A percentile compares a stretch with the other conserved stretches of the same genome.
Evolutionary conservation across 35 echinoderm and acorn worm species (phyloP).

Genomic region (Ophioderma brevispina): DNA sequence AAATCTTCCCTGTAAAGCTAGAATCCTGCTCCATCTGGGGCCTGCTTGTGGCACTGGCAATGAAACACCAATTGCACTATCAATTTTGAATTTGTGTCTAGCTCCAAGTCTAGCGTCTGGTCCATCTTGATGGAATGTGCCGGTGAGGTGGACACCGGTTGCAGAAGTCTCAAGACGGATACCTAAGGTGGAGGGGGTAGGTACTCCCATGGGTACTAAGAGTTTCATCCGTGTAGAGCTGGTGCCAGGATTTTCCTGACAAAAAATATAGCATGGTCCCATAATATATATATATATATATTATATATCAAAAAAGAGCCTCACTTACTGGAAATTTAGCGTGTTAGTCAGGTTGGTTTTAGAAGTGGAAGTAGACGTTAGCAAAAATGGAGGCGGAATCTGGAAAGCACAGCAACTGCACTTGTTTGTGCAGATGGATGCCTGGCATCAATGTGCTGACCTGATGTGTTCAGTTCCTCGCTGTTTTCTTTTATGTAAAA

Average conservation of each 20-base stretch:
- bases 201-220: not conserved
- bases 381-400: no score
- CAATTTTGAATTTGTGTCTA: slow-evolving; percentile 76
- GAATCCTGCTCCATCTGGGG: slow-evolving; percentile 3
- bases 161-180: not conserved
- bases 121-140: slow-evolving; percentile 58
- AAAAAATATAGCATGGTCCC: not conserved
- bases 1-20: not conserved
- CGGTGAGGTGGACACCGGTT: slow-evolving; percentile 32
- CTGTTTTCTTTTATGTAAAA: no score
- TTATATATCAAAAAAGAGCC: no score
- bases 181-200: not conserved
- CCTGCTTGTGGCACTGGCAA: slow-evolving; percentile 49
- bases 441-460: no score
- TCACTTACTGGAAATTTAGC: no score
- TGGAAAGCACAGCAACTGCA: no score
- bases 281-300: no score
- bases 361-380: no score
- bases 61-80: slow-evolving; percentile 80
- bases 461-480: no score
- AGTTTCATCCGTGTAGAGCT: not conserved
- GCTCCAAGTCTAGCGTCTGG: slow-evolving; percentile 67
- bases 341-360: no score
- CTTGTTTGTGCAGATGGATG: no score
- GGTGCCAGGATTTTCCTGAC: not conserved